phyloP scores from a whole-genome alignment of 37 sponge, comb jelly and placozoan genomes.

The Aplysina aerophoba region DNA sequence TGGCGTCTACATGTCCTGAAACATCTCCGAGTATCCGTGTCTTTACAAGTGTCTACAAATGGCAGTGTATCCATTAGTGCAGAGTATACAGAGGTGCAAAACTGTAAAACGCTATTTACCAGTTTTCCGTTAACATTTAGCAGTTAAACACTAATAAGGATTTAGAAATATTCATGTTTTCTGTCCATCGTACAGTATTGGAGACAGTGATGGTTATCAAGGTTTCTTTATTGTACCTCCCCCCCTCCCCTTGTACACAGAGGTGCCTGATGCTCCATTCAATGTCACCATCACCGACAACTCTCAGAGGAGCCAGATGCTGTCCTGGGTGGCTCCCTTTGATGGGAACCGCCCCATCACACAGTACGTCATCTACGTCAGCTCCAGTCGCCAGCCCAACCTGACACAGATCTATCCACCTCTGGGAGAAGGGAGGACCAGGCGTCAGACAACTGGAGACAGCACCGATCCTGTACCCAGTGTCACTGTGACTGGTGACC shows the following conservation, averaged over 20 bases:
- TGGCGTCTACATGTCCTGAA: no score
- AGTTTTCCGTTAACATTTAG: no score
- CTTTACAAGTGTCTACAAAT: no score
- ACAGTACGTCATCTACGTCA: constrained; percentile 31
- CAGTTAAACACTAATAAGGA: no score
- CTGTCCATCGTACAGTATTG: no score
- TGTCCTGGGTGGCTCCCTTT: constrained; percentile 62
- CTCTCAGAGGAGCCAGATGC: constrained; percentile 35
- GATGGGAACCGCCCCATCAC: constrained; percentile 62
- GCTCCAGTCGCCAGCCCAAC: background rate
- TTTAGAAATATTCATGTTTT: no score
- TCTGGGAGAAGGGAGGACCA: background rate
- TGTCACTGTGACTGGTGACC: background rate
- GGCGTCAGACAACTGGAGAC: background rate
- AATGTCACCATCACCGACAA: constrained; percentile 1
- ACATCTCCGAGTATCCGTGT: no score
- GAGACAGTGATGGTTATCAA: no score
- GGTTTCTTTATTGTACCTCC: no score
- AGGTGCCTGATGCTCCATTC: constrained; percentile 61
- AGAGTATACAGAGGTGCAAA: no score
- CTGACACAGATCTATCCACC: background rate
- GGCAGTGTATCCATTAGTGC: no score
- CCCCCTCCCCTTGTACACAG: constrained; percentile 40
- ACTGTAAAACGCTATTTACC: no score
- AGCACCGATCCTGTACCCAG: background rate